Conservation (phyloP, 1,140 invertebrate genomes). For the Drosophila gunungcola region DNA sequence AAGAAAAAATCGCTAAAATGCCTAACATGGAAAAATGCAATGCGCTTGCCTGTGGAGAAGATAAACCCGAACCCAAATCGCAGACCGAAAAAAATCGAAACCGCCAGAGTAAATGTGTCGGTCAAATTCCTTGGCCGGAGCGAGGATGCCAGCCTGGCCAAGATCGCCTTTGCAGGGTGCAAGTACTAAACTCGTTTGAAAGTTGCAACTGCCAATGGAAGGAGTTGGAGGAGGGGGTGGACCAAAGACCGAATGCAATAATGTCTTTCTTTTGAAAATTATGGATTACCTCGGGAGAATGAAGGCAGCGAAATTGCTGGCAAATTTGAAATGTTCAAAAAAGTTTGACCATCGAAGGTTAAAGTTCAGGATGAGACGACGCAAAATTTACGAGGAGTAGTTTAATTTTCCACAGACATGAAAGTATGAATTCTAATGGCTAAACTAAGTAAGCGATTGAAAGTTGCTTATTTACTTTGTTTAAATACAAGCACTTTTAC, state of each 20-base stretch:
- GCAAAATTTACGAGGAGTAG: neutral
- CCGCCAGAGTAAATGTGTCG: conserved; percentile 54
- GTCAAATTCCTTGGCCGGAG: conserved; percentile 60
- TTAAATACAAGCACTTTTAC: too few species aligned
- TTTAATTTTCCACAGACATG: neutral
- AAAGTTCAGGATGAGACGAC: conserved; percentile 24
- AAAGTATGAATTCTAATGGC: conserved; percentile 6
- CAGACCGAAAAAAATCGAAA: conserved; percentile 37
- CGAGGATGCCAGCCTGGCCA: conserved; percentile 42
- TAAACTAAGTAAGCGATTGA: neutral
- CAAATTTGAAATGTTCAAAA: conserved; percentile 24
- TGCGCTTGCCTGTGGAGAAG: conserved; percentile 35
- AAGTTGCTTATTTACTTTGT: neutral
- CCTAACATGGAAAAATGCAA: conserved; percentile 53
- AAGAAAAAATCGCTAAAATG: conserved; percentile 26
- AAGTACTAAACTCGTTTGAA: conserved; percentile 76
- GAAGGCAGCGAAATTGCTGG: conserved; percentile 34
- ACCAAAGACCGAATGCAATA: conserved; percentile 29
- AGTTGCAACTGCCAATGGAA: conserved; percentile 64
- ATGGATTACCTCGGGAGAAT: conserved; percentile 57
- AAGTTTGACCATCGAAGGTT: neutral
- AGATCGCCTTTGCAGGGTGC: conserved; percentile 21
- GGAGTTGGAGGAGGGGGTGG: neutral
- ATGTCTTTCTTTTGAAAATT: conserved; percentile 57
- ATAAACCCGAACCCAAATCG: conserved; percentile 18